Evolutionary conservation across 2,113 vertebrate species (phyloP), one percentile per base, ranked within the genome.

Genomic region (Phoxinus phoxinus): DNA sequence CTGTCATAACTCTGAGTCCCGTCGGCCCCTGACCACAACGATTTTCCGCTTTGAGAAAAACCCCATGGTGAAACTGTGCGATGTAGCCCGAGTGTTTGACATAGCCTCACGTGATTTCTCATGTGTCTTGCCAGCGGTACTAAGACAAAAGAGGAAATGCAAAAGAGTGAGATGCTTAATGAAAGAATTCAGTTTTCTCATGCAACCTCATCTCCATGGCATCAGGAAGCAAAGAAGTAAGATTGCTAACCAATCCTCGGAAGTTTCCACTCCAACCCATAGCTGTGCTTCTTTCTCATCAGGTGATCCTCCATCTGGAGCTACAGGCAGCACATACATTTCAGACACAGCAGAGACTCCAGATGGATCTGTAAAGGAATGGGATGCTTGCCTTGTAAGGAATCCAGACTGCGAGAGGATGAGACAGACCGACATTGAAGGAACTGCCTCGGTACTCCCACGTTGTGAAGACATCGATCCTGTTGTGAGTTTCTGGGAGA

Each of bases 281-380:
- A 83, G 88, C 79, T 89, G 53, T 89, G 73, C 88, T 87, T 89
- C 85, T 89, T 67, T 89, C 58, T 87, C 79, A 69, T 89, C 79
- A 89, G 88, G 88, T 89, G 80, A 85, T 44, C 78, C 41, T 56
- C 53, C 4, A 72, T 78, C 44, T 69, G 85, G 65, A 86, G 58
- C 65, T 85, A 63, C 61, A 35, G 37, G 74, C 71, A 48, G 73
- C 17, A 46, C 79, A 11, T 32, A 6, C 4, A 8, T 69, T 69
- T 84, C 44, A 61, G 80, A 58, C 2, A 25, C 46, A 41, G n/a
- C 53, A 21, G 84, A 86, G 69, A 44, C 56, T 86, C 30, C 56
- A 8, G 59, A 63, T 27, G 65, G 77, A 69, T 72, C 46, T 67
- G 23, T 41, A 6, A 27, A 65, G 73, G 44, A 65, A 27, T 69